Evolutionary conservation across 2,797 vertebrate genomes (phyloP).

Genomic region (Enteromius treurensis): DNA sequence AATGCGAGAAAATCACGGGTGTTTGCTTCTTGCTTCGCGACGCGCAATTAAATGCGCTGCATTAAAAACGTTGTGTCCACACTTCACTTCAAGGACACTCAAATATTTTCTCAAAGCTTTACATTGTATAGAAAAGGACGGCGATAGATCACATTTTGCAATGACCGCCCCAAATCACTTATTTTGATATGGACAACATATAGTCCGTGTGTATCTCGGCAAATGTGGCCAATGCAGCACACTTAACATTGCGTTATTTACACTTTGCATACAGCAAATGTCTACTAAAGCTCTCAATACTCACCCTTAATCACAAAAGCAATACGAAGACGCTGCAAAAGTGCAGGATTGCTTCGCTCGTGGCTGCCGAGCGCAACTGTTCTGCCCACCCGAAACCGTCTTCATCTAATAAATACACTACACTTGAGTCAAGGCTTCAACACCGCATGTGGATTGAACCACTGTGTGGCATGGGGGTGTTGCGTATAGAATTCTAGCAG

Average conservation of each 20-base stretch:
- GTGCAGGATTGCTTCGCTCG: neutral
- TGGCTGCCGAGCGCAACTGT: constrained; percentile 3
- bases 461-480: constrained; percentile 36
- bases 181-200: neutral
- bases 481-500: neutral
- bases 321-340: constrained; percentile 21
- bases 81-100: neutral
- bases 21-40: neutral
- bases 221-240: constrained; percentile 31
- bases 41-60: neutral
- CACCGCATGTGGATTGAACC: constrained; percentile 49
- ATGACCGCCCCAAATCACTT: neutral
- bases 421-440: constrained; percentile 23
- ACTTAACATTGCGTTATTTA: constrained; percentile 11
- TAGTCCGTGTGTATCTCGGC: neutral
- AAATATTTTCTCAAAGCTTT: neutral
- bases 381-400: constrained; percentile 29
- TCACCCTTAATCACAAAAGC: constrained; percentile 11
- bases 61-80: neutral
- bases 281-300: constrained; percentile 20
- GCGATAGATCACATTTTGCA: neutral
- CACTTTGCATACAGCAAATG: constrained; percentile 4
- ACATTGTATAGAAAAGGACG: neutral
- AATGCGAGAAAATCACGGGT: neutral
- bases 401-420: constrained; percentile 20